A percentile compares a stretch with the other conserved stretches of the same genome.
Conservation (phyloP, 1,140 invertebrate species). For the Conus betulinus region DNA sequence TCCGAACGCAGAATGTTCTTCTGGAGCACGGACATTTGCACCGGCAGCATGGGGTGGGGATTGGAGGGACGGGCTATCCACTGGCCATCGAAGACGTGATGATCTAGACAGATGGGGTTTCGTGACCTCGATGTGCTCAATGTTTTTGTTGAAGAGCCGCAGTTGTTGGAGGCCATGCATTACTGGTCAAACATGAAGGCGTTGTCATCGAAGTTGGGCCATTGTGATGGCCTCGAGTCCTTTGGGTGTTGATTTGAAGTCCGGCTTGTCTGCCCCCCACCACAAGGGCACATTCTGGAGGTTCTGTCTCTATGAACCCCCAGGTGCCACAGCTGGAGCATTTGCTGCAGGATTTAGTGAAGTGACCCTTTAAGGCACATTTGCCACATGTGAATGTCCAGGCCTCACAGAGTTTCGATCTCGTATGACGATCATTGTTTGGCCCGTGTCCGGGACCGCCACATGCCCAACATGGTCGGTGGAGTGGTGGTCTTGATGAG, state of each 20-base stretch:
- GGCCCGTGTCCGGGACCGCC: background rate
- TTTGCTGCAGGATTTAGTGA: conserved; percentile 35
- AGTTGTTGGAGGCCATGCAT: conserved; percentile 31
- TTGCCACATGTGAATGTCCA: conserved; percentile 47
- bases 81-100: conserved; percentile 46
- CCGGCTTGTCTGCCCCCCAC: conserved; percentile 31
- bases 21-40: conserved; percentile 28
- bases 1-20: conserved; percentile 31
- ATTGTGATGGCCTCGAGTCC: conserved; percentile 40
- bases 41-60: conserved; percentile 42
- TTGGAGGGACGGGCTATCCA: conserved; percentile 43
- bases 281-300: conserved; percentile 38
- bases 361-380: conserved; percentile 43
- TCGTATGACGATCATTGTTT: background rate
- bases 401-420: conserved; percentile 27
- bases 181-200: conserved; percentile 34
- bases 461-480: conserved; percentile 15
- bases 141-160: conserved; percentile 14
- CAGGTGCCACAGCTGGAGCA: conserved; percentile 34
- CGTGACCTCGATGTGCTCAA: background rate
- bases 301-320: conserved; percentile 23
- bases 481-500: background rate
- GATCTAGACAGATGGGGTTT: conserved; percentile 42
- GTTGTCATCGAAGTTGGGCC: conserved; percentile 19
- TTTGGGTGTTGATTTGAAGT: conserved; percentile 15